Conservation (phyloP, 2,113 vertebrate genomes). For the Pelodiscus sinensis region DNA sequence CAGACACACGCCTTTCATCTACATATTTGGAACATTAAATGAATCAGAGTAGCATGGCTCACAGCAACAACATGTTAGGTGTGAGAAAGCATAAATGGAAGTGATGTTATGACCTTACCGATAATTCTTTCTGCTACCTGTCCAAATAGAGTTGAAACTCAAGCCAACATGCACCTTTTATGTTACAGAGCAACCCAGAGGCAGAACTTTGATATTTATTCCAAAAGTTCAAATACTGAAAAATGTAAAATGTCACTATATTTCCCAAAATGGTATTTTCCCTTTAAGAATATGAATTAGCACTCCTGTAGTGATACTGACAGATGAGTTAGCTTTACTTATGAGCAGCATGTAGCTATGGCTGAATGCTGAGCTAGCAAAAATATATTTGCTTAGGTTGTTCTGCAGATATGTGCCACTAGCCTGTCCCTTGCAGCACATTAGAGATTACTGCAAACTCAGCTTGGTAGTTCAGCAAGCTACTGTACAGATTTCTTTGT, state of each 20-base stretch:
- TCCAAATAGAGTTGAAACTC: not conserved
- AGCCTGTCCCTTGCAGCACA: not conserved
- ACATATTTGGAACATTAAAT: not conserved
- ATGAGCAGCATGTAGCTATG: not conserved
- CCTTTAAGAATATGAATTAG: not conserved
- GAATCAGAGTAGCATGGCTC: not conserved
- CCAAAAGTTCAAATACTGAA: accelerated
- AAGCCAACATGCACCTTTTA: not conserved
- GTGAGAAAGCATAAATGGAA: not conserved
- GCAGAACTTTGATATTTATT: not conserved
- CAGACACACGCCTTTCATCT: not conserved
- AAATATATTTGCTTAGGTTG: not conserved
- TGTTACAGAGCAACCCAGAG: not conserved
- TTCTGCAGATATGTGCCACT: no score
- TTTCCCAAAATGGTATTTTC: not conserved
- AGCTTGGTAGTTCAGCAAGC: not conserved
- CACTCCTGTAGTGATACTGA: not conserved
- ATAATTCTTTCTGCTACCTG: not conserved
- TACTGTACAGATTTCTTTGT: accelerated
- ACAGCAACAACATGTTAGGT: not conserved
- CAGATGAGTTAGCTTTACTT: not conserved
- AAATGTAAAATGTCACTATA: not conserved
- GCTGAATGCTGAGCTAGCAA: not conserved
- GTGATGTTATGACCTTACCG: not conserved
- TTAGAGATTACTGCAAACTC: not conserved